phyloP scores from a whole-genome alignment of 2,797 vertebrate species.

The Megalops cyprinoides region DNA sequence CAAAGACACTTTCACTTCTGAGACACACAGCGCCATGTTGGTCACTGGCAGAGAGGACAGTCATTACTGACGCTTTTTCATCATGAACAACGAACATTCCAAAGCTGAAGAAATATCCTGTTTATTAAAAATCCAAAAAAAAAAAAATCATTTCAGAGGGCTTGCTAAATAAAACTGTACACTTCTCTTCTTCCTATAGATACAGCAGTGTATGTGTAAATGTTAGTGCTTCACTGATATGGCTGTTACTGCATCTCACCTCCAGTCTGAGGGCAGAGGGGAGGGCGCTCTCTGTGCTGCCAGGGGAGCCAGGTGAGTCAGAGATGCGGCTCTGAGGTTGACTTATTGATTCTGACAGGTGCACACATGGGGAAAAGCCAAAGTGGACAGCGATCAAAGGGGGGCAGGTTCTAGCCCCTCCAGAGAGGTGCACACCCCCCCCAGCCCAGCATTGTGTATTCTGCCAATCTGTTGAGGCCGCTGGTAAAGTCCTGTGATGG shows the following conservation, averaged over 20 bases:
- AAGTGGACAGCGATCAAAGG: conserved; percentile 33
- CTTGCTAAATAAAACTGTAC: neutral
- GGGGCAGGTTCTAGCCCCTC: conserved; percentile 33
- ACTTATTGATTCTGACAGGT: conserved; percentile 30
- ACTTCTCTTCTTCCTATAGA: too few relatives aligned
- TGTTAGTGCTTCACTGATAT: neutral
- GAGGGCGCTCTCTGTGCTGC: too few relatives aligned
- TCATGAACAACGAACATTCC: too few relatives aligned
- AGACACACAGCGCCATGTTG: neutral
- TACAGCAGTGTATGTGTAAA: too few relatives aligned
- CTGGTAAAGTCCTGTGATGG: conserved; percentile 8
- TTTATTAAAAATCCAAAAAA: neutral
- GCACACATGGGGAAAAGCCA: conserved; percentile 9
- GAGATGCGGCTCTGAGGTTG: conserved; percentile 20
- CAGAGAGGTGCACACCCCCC: conserved; percentile 21
- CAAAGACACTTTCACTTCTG: conserved; percentile 2
- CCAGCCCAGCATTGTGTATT: conserved; percentile 34
- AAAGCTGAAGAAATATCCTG: too few relatives aligned
- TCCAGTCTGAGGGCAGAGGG: too few relatives aligned
- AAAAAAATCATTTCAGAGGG: too few relatives aligned
- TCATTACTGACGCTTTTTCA: too few relatives aligned
- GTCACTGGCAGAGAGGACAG: neutral
- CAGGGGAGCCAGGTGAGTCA: conserved; percentile 19
- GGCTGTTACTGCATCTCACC: neutral
- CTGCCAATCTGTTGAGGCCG: conserved; percentile 38